Evolutionary conservation across 2,113 vertebrate genomes (phyloP), one percentile per base, ranked within the genome.

Genomic region (Pagrus major): DNA sequence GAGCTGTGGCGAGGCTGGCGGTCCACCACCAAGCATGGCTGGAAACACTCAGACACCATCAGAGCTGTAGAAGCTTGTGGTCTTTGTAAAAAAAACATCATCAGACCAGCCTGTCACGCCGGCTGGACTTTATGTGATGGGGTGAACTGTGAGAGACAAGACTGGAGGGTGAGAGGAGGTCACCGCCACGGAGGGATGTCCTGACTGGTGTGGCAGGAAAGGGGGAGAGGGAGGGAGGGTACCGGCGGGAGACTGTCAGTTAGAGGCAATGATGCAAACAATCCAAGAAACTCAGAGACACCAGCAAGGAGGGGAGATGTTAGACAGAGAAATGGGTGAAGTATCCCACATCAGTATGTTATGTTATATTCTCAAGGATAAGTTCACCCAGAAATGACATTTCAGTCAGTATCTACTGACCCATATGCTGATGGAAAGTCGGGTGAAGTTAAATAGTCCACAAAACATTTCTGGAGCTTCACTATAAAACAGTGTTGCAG

Each of bases 221-320:
- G 23, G 20, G 60, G 71, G 25, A 25, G 33, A 61, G 54, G 54
- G 20, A 29, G 39, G 49, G 79, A 75, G 85, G 59, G 39, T 54
- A 80, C 80, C 63, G n/a, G 83, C 9, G 69, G 83, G 85, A 85
- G 75, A 79, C 81, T 91, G 88, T 91, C 89, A 88, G 78, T 92
- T 71, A 91, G 64, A 81, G 76, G 70, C 71, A 82, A 8, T 35
- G 66, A 82, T 77, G 71, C 87, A 59, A 69, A 75, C 55, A 55
- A 78, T 66, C 61, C 27, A 78, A 66, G 21, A 71, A 79, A 66
- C 67, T 63, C 49, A 69, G 59, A 66, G 35, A 85, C 65, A 66
- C 25, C 16, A 25, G 87, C 65, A 41, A 72, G 59, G 41, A 41
- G 55, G 61, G 29, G 66, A 47, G 39, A 47, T 23, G 18, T 69